A percentile compares a stretch with the other conserved stretches of the same genome.
These are phyloP conservation scores for Urocitellus parryii DNA, from an alignment of 2,113 vertebrate species.

Conservation along the genomic window DNA sequence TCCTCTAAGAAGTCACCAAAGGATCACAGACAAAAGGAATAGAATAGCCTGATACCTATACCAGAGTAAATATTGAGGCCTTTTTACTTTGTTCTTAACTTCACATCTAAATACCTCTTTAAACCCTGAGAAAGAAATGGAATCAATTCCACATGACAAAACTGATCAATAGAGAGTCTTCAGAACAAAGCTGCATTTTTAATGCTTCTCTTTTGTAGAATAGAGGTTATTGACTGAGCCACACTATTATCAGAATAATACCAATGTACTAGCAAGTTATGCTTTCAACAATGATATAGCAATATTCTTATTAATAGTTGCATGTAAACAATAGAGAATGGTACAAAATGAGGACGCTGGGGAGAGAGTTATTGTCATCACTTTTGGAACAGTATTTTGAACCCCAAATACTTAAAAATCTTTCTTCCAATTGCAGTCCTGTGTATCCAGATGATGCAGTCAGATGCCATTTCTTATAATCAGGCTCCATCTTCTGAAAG, in stretches of 20 bases:
- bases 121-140: neutral
- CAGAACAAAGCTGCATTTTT: neutral
- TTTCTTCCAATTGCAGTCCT: neutral
- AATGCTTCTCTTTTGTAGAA: neutral
- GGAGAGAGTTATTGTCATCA: neutral
- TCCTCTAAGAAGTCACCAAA: neutral
- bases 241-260: neutral
- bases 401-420: neutral
- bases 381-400: neutral
- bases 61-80: neutral
- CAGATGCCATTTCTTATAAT: neutral
- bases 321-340: neutral
- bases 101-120: neutral
- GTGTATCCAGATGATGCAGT: neutral
- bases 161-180: neutral
- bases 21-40: neutral
- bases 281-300: neutral
- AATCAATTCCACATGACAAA: neutral
- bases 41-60: neutral
- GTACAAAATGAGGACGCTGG: too few relatives aligned
- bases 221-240: neutral
- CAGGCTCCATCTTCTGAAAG: neutral
- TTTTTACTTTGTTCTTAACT: neutral
- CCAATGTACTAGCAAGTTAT: neutral
- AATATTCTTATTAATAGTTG: neutral